Evolutionary conservation across 2,888 invertebrate species (phyloP).

Genomic region (Polia nebulosa): DNA sequence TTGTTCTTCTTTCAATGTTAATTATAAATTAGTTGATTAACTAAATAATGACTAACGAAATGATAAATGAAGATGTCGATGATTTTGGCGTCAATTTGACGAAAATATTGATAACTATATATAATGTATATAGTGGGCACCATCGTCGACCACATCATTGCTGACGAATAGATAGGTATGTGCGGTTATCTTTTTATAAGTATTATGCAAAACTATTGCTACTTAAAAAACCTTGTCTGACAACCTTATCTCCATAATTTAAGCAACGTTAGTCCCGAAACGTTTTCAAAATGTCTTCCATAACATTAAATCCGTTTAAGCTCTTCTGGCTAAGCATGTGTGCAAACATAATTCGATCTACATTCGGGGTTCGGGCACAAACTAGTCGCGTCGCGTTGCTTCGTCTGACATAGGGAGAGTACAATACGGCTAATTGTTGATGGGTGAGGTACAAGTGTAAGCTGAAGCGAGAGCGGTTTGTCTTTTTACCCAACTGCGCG

Average conservation of each 20-base stretch:
- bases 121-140: too few relatives aligned
- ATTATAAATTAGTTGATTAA: background rate
- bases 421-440: constrained; percentile 81
- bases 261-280: constrained; percentile 20
- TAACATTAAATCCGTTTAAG: constrained; percentile 65
- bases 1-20: constrained; percentile 1
- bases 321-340: constrained; percentile 75
- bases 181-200: background rate
- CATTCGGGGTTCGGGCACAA: constrained; percentile 67
- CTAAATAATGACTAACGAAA: background rate
- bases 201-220: background rate
- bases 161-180: too few relatives aligned
- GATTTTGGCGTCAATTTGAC: background rate
- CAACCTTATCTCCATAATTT: constrained; percentile 31
- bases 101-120: too few relatives aligned
- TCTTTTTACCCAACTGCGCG: too few relatives aligned
- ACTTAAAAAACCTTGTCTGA: background rate
- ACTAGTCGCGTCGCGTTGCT: constrained; percentile 54
- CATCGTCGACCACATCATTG: too few relatives aligned
- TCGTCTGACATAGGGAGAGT: constrained; percentile 67
- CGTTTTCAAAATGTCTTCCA: constrained; percentile 60
- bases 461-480: constrained; percentile 58
- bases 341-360: constrained; percentile 85
- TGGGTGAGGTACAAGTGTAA: constrained; percentile 50
- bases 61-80: too few relatives aligned